Evolutionary conservation across 2,888 invertebrate genomes (phyloP), one percentile per base, ranked within the genome.

Genomic region (Ptilodon capucinus): DNA sequence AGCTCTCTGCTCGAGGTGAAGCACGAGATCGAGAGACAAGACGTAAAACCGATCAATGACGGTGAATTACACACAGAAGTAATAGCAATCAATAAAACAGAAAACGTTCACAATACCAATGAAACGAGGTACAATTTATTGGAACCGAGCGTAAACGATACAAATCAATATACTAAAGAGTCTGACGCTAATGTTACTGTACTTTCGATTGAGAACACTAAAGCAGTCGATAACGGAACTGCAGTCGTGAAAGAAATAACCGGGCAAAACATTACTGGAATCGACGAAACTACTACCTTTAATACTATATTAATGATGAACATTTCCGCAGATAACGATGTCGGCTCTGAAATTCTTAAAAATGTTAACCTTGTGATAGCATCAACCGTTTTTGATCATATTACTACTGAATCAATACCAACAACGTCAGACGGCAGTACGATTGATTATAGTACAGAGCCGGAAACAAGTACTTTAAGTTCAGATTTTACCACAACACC

Each of bases 1-100:
- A 82, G 76, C 46, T 54, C 71, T 17, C 46, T 66, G 28, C 49
- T 77, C 21, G 74, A 78, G 62, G 64, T 77, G 14, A 74, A 56
- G 57, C 58, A 74, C 46, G 70, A 76, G 42, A 65, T 57, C 21
- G 34, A 38, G 50, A 46, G 55, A 4, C 66, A 71, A 49, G 57
- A 68, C 42, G 56, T 54, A 14, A 58, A 51, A 28, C 47, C 47
- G 23, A 46, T 40, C 16, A 16, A 44, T 42, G 48, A 34, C 14
- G 36, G 28, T 38, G 36, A 38, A 8, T 40, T 34, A 14, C 47
- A 53, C 30, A 44, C 58, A 19, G 34, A 48, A 30, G 60, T 60
- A 17, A 45, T 44, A 34, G 40, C 47, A 43, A 52, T 48, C 8
- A 53, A 47, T 5, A 42, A 46, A 44, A 19, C 9, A 32, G 43